A percentile compares a stretch with the other conserved stretches of the same genome.
Conservation (phyloP, 2,888 invertebrate species). For the Hypena proboscidalis region DNA sequence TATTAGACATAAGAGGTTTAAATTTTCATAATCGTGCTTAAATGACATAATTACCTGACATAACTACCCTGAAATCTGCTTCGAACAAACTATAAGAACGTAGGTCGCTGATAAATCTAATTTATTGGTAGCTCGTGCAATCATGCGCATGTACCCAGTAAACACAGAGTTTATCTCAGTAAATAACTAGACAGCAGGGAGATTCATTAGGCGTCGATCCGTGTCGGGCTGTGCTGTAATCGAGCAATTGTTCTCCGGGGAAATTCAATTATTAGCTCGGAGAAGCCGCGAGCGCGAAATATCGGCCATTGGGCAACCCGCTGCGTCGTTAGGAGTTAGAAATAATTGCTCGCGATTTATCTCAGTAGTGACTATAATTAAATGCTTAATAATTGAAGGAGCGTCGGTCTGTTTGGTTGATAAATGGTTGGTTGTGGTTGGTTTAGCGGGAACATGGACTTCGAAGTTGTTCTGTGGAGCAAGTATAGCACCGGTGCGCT, state of each 20-base stretch:
- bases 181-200: conserved; percentile 81
- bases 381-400: conserved; percentile 79
- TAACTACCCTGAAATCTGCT: conserved; percentile 28
- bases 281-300: conserved; percentile 65
- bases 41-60: conserved; percentile 14
- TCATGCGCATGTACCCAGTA: conserved; percentile 81
- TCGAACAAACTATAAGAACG: conserved; percentile 41
- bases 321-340: conserved; percentile 73
- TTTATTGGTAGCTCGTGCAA: conserved; percentile 82
- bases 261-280: conserved; percentile 81
- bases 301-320: conserved; percentile 72
- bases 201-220: conserved; percentile 84
- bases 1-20: not conserved
- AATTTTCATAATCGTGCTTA: not conserved
- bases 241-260: conserved; percentile 82
- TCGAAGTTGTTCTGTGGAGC: conserved; percentile 31
- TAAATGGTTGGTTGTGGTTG: conserved; percentile 58
- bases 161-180: conserved; percentile 82
- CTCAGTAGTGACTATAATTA: conserved; percentile 73
- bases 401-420: conserved; percentile 59
- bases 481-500: conserved; percentile 50
- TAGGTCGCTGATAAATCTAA: conserved; percentile 71
- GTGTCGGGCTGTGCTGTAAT: conserved; percentile 78
- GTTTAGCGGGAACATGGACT: conserved; percentile 39
- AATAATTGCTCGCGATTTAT: conserved; percentile 79